phyloP scores from a whole-genome alignment of 2,113 vertebrate genomes.

The Kryptolebias marmoratus region DNA sequence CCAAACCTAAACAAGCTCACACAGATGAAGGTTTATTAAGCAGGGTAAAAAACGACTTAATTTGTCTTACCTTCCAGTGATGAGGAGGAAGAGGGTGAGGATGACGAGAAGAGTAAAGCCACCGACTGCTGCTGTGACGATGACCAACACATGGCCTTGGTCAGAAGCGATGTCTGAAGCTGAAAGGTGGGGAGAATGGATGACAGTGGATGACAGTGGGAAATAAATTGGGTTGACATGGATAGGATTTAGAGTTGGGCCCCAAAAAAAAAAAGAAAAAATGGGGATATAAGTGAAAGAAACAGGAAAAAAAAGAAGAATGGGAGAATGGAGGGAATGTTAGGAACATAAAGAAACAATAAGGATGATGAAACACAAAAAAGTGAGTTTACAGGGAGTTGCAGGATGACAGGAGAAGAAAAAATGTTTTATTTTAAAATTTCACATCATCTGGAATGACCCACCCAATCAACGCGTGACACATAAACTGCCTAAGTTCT shows the following conservation, averaged over 20 bases:
- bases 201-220: neutral
- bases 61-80: slow-evolving; percentile 91
- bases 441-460: slow-evolving; percentile 32
- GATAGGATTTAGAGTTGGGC: neutral
- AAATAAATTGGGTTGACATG: neutral
- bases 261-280: too few relatives aligned
- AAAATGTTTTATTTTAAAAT: slow-evolving; percentile 8
- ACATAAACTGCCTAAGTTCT: slow-evolving; percentile 7
- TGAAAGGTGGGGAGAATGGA: slow-evolving; percentile 63
- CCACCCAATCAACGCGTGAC: slow-evolving; percentile 18
- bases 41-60: neutral
- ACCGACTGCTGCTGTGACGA: slow-evolving; percentile 92
- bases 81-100: slow-evolving; percentile 94
- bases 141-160: slow-evolving; percentile 94
- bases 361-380: slow-evolving; percentile 2
- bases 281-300: neutral
- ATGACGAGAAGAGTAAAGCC: slow-evolving; percentile 95
- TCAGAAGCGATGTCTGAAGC: slow-evolving; percentile 92
- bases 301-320: neutral
- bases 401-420: slow-evolving; percentile 10
- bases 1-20: neutral
- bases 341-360: neutral
- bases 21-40: neutral
- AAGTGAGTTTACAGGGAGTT: neutral
- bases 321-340: neutral